A percentile compares a stretch with the other conserved stretches of the same genome.
These are phyloP conservation scores for Spilosoma lubricipeda DNA, from an alignment of 2,888 invertebrate species.

Conservation along the genomic window DNA sequence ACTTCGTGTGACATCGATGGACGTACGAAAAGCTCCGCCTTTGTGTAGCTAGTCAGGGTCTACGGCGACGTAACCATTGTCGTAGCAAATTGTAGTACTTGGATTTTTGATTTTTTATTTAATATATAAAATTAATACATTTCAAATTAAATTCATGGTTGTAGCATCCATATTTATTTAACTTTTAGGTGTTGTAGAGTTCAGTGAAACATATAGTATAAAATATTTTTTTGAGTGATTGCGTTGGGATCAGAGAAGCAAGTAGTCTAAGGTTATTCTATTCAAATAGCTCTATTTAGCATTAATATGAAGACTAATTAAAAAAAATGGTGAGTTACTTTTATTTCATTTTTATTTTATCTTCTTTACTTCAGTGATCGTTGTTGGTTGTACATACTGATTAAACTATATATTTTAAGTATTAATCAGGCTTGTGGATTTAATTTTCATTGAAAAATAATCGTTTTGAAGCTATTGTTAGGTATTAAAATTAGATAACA, in stretches of 20 bases:
- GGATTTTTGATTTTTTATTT: constrained; percentile 6
- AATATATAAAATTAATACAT: neutral
- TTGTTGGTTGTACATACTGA: neutral
- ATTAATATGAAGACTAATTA: neutral
- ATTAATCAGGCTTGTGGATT: neutral
- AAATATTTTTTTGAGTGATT: neutral
- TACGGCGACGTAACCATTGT: constrained; percentile 54
- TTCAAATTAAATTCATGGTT: neutral
- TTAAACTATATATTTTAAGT: neutral
- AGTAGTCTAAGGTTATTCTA: neutral
- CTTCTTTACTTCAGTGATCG: neutral
- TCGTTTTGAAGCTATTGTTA: no score
- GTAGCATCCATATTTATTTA: neutral
- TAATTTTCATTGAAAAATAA: neutral
- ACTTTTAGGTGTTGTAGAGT: neutral
- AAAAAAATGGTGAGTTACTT: neutral
- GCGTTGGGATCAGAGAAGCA: neutral
- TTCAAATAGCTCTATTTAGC: neutral
- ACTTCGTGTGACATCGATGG: constrained; percentile 65
- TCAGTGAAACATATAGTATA: neutral
- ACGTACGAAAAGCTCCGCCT: constrained; percentile 68
- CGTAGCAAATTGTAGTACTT: constrained; percentile 41
- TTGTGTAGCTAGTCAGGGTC: constrained; percentile 57
- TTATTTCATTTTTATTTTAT: neutral
- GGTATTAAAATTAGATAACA: neutral